These are phyloP conservation scores for Calcarius ornatus DNA, from an alignment of 2,113 vertebrate genomes.

Conservation along the genomic window DNA sequence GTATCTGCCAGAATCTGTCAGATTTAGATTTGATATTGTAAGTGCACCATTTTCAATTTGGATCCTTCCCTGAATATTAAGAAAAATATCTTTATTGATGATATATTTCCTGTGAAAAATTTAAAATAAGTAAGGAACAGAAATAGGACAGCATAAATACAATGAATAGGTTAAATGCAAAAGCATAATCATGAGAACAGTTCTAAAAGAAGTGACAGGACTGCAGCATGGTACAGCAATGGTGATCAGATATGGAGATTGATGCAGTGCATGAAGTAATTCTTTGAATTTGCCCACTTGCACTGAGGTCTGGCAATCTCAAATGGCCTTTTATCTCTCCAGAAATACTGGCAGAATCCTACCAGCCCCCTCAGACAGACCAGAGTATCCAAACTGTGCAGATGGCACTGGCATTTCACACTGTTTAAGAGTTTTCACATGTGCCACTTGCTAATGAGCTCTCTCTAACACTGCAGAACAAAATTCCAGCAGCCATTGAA, in stretches of 20 bases:
- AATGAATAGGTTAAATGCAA: background rate
- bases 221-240: background rate
- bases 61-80: slow-evolving; percentile 83
- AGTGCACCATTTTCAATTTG: slow-evolving; percentile 93
- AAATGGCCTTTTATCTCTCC: background rate
- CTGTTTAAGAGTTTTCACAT: background rate
- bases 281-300: background rate
- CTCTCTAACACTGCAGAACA: background rate
- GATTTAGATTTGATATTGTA: slow-evolving; percentile 83
- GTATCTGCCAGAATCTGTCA: slow-evolving; percentile 94
- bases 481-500: background rate
- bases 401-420: slow-evolving; percentile 30
- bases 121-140: background rate
- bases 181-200: background rate
- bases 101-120: slow-evolving; percentile 32
- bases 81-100: slow-evolving; percentile 67
- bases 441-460: slow-evolving; percentile 30
- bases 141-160: background rate
- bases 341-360: background rate
- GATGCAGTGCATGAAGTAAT: background rate
- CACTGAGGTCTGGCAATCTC: background rate
- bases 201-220: background rate
- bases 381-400: background rate
- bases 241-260: background rate
- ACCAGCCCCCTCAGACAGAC: background rate